phyloP scores from a whole-genome alignment of 1,140 invertebrate genomes.

The Leptinotarsa texana region DNA sequence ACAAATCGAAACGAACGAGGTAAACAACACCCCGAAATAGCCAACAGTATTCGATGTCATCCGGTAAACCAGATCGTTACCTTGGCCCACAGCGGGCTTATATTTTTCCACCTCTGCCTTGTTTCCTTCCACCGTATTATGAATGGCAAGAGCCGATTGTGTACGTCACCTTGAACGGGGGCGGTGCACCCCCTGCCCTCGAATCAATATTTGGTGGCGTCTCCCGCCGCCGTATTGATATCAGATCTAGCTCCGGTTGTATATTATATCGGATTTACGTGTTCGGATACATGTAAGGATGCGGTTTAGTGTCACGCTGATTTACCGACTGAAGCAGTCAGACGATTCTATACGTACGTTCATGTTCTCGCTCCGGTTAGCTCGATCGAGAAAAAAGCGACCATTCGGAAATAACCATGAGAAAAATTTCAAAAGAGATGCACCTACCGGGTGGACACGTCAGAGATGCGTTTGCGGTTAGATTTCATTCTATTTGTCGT shows the following conservation, averaged over 20 bases:
- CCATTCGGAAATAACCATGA: too few relatives aligned
- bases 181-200: slow-evolving; percentile 17
- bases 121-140: not conserved
- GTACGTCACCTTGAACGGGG: slow-evolving; percentile 34
- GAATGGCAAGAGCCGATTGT: slow-evolving; percentile 34
- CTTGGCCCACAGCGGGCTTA: not conserved
- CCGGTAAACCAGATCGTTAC: not conserved
- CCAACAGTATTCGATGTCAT: too few relatives aligned
- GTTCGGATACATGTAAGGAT: slow-evolving; percentile 48
- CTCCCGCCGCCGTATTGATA: slow-evolving; percentile 36
- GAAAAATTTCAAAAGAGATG: too few relatives aligned
- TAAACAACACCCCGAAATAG: too few relatives aligned
- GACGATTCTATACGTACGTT: not conserved
- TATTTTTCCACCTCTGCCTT: not conserved
- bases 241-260: slow-evolving; percentile 42
- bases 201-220: slow-evolving; percentile 45
- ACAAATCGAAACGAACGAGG: too few relatives aligned
- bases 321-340: slow-evolving; percentile 37
- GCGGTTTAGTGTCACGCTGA: slow-evolving; percentile 48
- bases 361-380: not conserved
- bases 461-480: too few relatives aligned
- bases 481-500: too few relatives aligned
- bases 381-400: too few relatives aligned
- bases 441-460: too few relatives aligned
- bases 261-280: slow-evolving; percentile 51